Base-by-base conservation (phyloP, 1,140 invertebrate genomes). In the Tetragnatha versicolor region DNA sequence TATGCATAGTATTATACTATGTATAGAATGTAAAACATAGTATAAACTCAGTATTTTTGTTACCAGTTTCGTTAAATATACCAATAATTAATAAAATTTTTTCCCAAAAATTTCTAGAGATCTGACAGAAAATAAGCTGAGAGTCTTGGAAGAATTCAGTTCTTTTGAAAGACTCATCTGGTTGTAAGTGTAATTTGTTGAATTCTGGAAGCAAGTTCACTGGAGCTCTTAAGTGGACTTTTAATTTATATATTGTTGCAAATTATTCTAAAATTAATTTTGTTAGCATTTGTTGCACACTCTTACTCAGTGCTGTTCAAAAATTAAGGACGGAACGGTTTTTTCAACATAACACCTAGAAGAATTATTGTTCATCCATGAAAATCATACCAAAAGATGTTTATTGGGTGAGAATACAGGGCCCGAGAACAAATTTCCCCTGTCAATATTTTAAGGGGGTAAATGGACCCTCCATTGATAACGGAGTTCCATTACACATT, bases 181-280 rank as follows among this genome's bases (percentile, higher is more conserved):
- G 65, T 17, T 79, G 77, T 79, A 61, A 79, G 77, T 72, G 20
- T 69, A 69, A 29, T 31, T 12, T 3, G 2, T 58, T n/a, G 25
- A 29, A 58, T 12, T 25, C 9, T n/a, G n/a, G n/a, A n/a, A n/a
- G n/a, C n/a, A n/a, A n/a, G n/a, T n/a, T n/a, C n/a, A n/a, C n/a
- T n/a, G n/a, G n/a, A n/a, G n/a, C n/a, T n/a, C n/a, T n/a, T n/a
- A n/a, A n/a, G n/a, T n/a, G n/a, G n/a, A n/a, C n/a, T n/a, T n/a
- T n/a, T 70, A 39, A 20, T 65, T 42, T 22, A 65, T 65, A 39
- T 65, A 37, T 42, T 65, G 17, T 22, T 20, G 9, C 4, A 20
- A 31, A 37, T 14, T 20, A 7, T n/a, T 20, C 7, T 20, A 9
- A 42, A 20, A 35, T 31, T 33, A 14, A 35, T 12, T 25, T 55